Base-by-base conservation (phyloP, 2,797 vertebrate genomes). In the Sebastes paucispinis region DNA sequence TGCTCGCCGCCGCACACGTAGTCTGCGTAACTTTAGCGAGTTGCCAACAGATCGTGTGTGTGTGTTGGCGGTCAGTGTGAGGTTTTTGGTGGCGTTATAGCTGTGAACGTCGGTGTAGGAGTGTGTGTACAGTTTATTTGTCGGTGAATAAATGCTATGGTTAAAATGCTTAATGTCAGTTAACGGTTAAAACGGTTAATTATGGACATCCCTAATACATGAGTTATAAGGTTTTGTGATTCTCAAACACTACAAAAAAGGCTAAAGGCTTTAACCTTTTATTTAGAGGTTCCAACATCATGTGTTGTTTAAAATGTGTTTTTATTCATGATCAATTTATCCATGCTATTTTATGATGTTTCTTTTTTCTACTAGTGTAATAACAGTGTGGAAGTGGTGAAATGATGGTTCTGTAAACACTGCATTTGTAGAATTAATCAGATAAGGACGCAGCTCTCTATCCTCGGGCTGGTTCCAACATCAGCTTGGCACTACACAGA, bases 401-500 rank as follows among this genome's bases (percentile, higher is more conserved):
- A 75, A 57, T 59, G 1, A 72, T 25, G 20, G 5, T 47, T 71
- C 25, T 71, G 10, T 69, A 63, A 83, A 67, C 52, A 64, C n/a
- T 25, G 58, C 4, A 58, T 64, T 75, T 67, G 25, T 25, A 25
- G 31, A 75, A 68, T 66, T 59, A 81, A 54, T 68, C 74, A 77
- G 73, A 73, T 52, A 69, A 77, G 75, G 73, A 58, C 63, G 20
- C 54, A 73, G 59, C 69, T 64, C 25, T 59, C 66, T 66, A 55
- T 36, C 81, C 80, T 62, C 32, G 1, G 74, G 81, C 73, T 52
- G 70, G 81, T 80, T 81, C 31, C 32, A 79, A 77, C 76, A 83
- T 75, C 50, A 78, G 60, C 69, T 87, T 88, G 80, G 75, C 86
- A 52, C 79, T 47, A 69, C 60, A 68, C 25, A 22, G 73, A 70